phyloP scores from a whole-genome alignment of 2,888 invertebrate genomes.

The Aspidiotus destructor region DNA sequence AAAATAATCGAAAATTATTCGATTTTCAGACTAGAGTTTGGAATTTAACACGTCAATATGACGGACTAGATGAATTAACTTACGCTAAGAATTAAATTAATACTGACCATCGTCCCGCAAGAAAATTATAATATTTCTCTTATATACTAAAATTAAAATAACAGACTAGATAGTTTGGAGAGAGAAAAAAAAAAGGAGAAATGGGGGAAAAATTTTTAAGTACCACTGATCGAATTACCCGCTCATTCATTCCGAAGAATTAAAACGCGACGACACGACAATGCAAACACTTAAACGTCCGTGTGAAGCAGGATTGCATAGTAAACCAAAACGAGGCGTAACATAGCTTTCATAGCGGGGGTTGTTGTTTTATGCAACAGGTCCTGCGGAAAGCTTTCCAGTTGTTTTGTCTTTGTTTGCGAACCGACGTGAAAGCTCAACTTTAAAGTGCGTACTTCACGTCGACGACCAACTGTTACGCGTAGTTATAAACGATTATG shows the following conservation, averaged over 20 bases:
- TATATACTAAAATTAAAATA: slow-evolving; percentile 7
- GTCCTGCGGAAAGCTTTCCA: slow-evolving; percentile 12
- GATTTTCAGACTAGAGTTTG: no score
- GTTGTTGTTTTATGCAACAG: slow-evolving; percentile 26
- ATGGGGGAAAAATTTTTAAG: background rate
- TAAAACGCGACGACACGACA: slow-evolving; percentile 15
- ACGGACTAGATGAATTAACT: no score
- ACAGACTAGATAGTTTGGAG: background rate
- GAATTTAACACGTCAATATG: no score
- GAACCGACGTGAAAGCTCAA: background rate
- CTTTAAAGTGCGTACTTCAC: no score
- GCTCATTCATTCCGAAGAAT: slow-evolving; percentile 3
- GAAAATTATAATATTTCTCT: background rate
- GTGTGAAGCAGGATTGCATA: slow-evolving; percentile 30
- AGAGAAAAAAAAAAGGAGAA: background rate
- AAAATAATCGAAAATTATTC: no score
- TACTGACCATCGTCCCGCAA: slow-evolving; percentile 11
- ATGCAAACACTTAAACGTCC: slow-evolving; percentile 27
- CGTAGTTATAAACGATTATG: no score
- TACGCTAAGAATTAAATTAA: background rate
- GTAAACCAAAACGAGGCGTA: slow-evolving; percentile 29
- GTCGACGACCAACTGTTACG: no score
- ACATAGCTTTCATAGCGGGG: slow-evolving; percentile 24
- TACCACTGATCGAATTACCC: slow-evolving; percentile 20
- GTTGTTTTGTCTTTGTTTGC: background rate